Percentiles rank a stretch among this genome's conserved stretches.
phyloP scores from a whole-genome alignment of 2,113 vertebrate genomes.

The Psephotus haematonotus region DNA sequence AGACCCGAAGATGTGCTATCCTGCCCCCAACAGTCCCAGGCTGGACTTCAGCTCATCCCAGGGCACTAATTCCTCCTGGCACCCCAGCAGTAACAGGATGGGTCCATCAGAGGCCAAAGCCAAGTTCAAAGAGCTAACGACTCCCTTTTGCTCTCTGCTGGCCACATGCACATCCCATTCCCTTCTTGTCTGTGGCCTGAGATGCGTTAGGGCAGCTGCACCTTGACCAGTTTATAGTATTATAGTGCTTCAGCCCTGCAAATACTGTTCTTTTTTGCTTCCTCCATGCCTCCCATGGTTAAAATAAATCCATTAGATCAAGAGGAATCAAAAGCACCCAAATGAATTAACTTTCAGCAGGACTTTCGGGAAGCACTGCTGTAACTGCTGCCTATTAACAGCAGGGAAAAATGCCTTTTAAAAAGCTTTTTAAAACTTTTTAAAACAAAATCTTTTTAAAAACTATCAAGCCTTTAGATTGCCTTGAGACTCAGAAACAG shows the following conservation, averaged over 20 bases:
- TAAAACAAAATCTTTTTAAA: neutral
- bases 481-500: neutral
- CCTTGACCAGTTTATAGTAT: neutral
- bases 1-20: neutral
- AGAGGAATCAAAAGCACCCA: neutral
- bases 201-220: neutral
- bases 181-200: neutral
- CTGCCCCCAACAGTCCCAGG: neutral
- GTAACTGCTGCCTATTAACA: neutral
- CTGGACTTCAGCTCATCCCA: neutral
- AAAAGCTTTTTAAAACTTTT: neutral
- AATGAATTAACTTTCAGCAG: neutral
- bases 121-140: neutral
- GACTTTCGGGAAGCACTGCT: neutral
- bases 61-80: neutral
- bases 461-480: neutral
- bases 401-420: neutral
- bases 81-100: rapidly evolving
- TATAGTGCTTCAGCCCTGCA: neutral
- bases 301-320: neutral
- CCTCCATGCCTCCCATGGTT: neutral
- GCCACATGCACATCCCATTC: rapidly evolving
- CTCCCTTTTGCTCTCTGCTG: neutral
- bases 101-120: neutral
- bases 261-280: neutral